Evolutionary conservation across 2,888 invertebrate species (phyloP), one percentile per base, ranked within the genome.

Genomic region (Dasysyrphus albostriatus): DNA sequence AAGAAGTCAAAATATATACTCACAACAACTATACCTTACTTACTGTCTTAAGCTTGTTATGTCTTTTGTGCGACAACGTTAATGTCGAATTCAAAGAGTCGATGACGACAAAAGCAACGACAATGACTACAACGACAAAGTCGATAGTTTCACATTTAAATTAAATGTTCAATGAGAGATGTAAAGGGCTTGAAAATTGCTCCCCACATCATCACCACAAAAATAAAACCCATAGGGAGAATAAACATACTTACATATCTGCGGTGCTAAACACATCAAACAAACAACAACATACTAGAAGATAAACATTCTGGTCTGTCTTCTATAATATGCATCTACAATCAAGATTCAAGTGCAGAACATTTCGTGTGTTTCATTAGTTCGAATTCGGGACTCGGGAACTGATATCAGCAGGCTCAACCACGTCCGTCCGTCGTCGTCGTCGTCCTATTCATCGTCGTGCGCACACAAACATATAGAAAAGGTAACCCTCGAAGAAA

Each of bases 301-400:
- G 87, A 87, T 83, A 87, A 87, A 87, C 87, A 83, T 83, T 65
- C 34, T 78, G 69, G 69, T 67, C 51, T 24, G 69, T 69, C 69
- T 69, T 67, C 37, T 59, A n/a, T 51, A 14, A 14, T 5, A 34
- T 39, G 54, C 75, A 85, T 81, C 80, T 77, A 47, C 32, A 83
- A 83, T 87, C 85, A 61, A 82, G 82, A 87, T 82, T 70, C 83
- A 74, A 87, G 75, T 79, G 78, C 75, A 81, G 54, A 49, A 32
- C 77, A 82, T 78, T 87, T 82, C 85, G 85, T 87, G 85, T 85
- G 83, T 87, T 87, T 87, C 87, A 87, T 87, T 87, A 83, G 81
- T 82, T 78, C 24, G 75, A 79, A 79, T 87, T 83, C 79, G 73
- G 87, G 58, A 72, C 44, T 58, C 44, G 29, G 47, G 44, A 44